Evolutionary conservation across 1,140 invertebrate genomes (phyloP), one percentile per base, ranked within the genome.

Genomic region (Psix sp.): DNA sequence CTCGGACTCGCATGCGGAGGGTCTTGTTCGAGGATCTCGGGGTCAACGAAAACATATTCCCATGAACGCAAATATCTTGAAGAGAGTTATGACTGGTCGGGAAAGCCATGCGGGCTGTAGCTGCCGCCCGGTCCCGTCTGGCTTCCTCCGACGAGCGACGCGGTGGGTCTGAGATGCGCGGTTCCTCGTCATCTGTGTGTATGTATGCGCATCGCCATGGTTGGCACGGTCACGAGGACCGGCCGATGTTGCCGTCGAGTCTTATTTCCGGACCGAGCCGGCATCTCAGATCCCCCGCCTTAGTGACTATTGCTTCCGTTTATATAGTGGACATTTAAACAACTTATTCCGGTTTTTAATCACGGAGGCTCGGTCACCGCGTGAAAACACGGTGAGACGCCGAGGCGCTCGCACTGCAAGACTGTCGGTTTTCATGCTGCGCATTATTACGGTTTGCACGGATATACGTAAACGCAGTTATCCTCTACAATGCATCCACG

Each of bases 281-380:
- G 18, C 51, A 57, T 52, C 39, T 38, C 56, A 54, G 76, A 79
- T 67, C 80, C 80, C 77, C 73, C 81, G 83, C 73, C 79, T 84
- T 84, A 84, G 79, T 68, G 81, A 80, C 85, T 87, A 86, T 85
- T 81, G 77, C 79, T 84, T 82, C 85, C 80, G 74, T 86, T 86
- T 85, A 86, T 86, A 85, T 86, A 87, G 80, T 86, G 85, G 84
- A 87, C 83, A 87, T 87, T 86, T 72, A 87, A 87, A 87, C 82
- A 87, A 87, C 85, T 87, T 87, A 87, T 87, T 87, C 86, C 86
- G 86, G 86, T 87, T 87, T 87, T 85, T 86, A 87, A 87, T 85
- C 80, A 86, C 84, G 85, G 85, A 87, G 85, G 83, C 85, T 86
- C 86, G 84, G 80, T 77, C 78, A 80, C 68, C 83, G 82, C 85